Conservation (phyloP, 2,113 vertebrate genomes). For the Mobula birostris region DNA sequence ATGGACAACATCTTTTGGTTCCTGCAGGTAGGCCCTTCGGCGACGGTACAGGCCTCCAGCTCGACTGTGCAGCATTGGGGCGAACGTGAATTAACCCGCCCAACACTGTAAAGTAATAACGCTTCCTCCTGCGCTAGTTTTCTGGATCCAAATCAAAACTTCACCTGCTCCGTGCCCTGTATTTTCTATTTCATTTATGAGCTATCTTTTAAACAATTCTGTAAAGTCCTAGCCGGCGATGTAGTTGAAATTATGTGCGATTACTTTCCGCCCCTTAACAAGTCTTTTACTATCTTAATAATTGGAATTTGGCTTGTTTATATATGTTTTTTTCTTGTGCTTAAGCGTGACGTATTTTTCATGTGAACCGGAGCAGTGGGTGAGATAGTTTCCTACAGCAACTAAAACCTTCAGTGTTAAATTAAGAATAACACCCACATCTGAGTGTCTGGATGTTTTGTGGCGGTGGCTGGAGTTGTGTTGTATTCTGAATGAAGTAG, state of each 20-base stretch:
- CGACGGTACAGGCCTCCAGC: no score
- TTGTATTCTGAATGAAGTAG: background rate
- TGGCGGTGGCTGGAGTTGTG: background rate
- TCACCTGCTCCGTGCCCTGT: no score
- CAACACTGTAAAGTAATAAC: no score
- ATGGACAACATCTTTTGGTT: conserved; percentile 69
- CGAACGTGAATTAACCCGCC: no score
- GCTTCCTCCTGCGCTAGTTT: no score
- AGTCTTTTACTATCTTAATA: background rate
- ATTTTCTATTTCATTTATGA: no score
- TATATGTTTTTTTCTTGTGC: background rate
- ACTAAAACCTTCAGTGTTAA: background rate
- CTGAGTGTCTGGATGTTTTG: background rate
- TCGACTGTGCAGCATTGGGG: no score
- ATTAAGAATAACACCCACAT: background rate
- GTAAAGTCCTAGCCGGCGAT: no score
- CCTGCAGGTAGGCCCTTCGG: conserved; percentile 63
- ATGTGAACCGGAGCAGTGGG: background rate
- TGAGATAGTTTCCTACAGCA: background rate
- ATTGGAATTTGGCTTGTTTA: background rate
- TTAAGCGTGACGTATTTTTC: background rate
- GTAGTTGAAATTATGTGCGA: background rate
- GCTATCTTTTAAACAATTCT: no score
- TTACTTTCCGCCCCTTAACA: background rate
- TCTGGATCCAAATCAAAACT: no score